Evolutionary conservation across 2,113 vertebrate species (phyloP), one percentile per base, ranked within the genome.

Genomic region (Pogonocichla stellata): DNA sequence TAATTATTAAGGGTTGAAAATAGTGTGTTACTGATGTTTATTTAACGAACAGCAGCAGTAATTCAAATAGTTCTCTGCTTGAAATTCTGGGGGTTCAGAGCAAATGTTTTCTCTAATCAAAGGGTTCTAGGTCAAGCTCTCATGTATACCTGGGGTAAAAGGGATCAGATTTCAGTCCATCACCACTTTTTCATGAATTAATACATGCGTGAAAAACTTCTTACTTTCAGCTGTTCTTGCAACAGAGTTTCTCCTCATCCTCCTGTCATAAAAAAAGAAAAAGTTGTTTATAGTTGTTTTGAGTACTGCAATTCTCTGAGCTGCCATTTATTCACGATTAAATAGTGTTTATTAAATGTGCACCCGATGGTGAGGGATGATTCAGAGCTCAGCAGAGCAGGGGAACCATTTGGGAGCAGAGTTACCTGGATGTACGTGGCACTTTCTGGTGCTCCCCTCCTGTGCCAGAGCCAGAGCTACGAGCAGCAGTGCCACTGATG

Each of bases 391-490:
- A 56, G 36, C 24, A 18, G 69, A 38, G 16, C 26, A 34, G 7
- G 26, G 10, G 6, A 81, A 12, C 33, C 40, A 5, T 56, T 54
- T 70, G 75, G 58, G 57, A 73, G 56, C 67, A 15, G 23, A 8
- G 7, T n/a, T 72, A 6, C 31, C 18, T 57, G 42, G 45, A 34
- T 28, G 17, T 22, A 13, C 33, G 1, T 0, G 0, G 23, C 2
- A 0, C 36, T 56, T 60, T 17, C 10, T 6, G 1, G 6, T 19
- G 48, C 19, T 36, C 31, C n/a, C 24, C 67, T 81, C 34, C 24
- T 14, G 15, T 36, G 56, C 40, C 22, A 42, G 31, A 56, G 56
- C 50, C 73, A 53, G 40, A 85, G 45, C 43, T 51, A 10, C 0
- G 5, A 80, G 61, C 5, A 28, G 33, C 2, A 12, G n/a, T 38